Evolutionary conservation across 1,140 invertebrate species (phyloP).

Genomic region (Onthophagus taurus): DNA sequence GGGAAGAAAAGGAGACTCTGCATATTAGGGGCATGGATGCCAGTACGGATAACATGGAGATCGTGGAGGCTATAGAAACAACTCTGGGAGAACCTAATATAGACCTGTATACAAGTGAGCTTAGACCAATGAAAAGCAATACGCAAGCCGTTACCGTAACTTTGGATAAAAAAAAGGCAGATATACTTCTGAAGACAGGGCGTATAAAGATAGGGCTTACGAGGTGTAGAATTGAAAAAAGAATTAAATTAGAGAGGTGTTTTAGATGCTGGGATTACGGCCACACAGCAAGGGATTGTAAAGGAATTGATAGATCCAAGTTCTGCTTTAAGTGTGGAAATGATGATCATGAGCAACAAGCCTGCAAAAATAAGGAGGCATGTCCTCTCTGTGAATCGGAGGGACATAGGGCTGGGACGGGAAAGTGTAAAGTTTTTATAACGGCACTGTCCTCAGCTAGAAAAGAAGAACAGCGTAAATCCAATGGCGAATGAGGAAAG

Average conservation of each 20-base stretch:
- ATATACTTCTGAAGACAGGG: neutral
- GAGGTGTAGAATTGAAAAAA: slow-evolving; percentile 10
- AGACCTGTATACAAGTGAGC: neutral
- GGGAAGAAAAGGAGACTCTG: neutral
- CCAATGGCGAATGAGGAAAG: neutral
- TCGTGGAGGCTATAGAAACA: slow-evolving; percentile 5
- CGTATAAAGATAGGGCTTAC: slow-evolving; percentile 11
- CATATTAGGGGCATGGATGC: slow-evolving; percentile 12
- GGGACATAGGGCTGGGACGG: slow-evolving; percentile 8
- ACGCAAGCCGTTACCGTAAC: slow-evolving; percentile 9
- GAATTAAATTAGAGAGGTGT: slow-evolving; percentile 11
- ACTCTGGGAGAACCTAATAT: neutral
- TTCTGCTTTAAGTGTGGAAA: slow-evolving; percentile 13
- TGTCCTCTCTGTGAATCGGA: slow-evolving; percentile 9
- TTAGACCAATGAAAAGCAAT: slow-evolving; percentile 8
- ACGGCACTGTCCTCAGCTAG: neutral
- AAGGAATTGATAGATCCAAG: slow-evolving; percentile 12
- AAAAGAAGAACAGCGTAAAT: neutral
- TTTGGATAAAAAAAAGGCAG: neutral
- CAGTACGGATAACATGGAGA: neutral
- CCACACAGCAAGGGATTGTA: slow-evolving; percentile 11
- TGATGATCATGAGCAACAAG: slow-evolving; percentile 5
- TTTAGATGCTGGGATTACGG: slow-evolving; percentile 13
- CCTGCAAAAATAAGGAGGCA: slow-evolving; percentile 4
- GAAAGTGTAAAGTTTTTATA: neutral